Conservation (phyloP, 2,888 invertebrate genomes). For the Rhorus exstirpatorius region DNA sequence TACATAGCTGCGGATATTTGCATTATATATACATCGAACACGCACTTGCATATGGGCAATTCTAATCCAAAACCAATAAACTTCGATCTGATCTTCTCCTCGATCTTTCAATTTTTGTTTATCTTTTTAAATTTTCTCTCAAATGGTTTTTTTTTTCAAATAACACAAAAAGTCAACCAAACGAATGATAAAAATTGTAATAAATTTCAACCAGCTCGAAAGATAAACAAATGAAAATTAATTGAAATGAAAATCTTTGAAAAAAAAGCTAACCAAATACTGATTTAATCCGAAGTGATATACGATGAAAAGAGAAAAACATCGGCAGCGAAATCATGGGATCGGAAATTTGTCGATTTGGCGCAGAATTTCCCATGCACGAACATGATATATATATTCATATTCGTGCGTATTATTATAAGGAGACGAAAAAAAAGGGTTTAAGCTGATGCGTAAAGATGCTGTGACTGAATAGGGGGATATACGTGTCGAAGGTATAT, state of each 20-base stretch:
- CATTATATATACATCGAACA: conserved; percentile 20
- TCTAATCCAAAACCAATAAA: neutral
- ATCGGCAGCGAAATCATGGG: neutral
- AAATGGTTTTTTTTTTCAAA: no score
- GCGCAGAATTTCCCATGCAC: conserved; percentile 34
- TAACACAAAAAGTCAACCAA: no score
- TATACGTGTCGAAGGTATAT: conserved; percentile 57
- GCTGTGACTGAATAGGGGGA: conserved; percentile 49
- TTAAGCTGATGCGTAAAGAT: conserved; percentile 56
- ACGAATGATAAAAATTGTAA: no score
- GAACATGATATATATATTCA: no score
- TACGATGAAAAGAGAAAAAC: neutral
- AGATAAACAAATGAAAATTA: no score
- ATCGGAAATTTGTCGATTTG: neutral
- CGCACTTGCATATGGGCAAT: neutral
- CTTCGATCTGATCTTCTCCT: neutral
- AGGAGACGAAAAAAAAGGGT: conserved; percentile 36
- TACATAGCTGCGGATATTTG: conserved; percentile 27
- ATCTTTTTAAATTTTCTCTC: no score
- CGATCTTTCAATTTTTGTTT: no score
- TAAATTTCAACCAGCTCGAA: no score
- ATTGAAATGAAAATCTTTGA: neutral
- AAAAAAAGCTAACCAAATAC: neutral
- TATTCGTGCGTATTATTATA: no score
- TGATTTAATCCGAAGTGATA: neutral